These are phyloP conservation scores for Gallirallus australis DNA, from an alignment of 2,797 vertebrate genomes.

Conservation along the genomic window DNA sequence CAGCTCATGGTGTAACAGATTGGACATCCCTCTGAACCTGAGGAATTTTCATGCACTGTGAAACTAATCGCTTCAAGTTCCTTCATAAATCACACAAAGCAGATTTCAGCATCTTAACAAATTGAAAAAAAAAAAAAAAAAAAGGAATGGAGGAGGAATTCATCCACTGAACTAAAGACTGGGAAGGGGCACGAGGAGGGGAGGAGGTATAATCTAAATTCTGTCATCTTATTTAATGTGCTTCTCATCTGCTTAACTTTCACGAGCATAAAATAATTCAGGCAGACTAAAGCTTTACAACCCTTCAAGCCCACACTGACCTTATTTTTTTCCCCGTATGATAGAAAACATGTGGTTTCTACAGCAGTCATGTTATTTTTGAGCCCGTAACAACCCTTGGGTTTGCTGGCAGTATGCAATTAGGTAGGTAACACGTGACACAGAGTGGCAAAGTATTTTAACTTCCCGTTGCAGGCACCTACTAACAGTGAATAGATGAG, in stretches of 20 bases:
- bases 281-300: slow-evolving; percentile 72
- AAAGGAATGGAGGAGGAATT: slow-evolving; percentile 9
- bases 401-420: background rate
- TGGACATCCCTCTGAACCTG: slow-evolving; percentile 83
- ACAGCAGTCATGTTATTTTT: slow-evolving; percentile 52
- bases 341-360: slow-evolving; percentile 60
- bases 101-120: slow-evolving; percentile 84
- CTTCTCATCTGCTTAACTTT: slow-evolving; percentile 81
- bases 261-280: slow-evolving; percentile 79
- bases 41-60: slow-evolving; percentile 86
- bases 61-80: slow-evolving; percentile 88
- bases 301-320: slow-evolving; percentile 67
- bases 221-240: slow-evolving; percentile 78
- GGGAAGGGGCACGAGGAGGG: slow-evolving; percentile 4
- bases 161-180: slow-evolving; percentile 52
- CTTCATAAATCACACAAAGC: slow-evolving; percentile 87
- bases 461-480: background rate
- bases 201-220: slow-evolving; percentile 72
- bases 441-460: background rate
- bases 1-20: slow-evolving; percentile 81
- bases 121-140: slow-evolving; percentile 66
- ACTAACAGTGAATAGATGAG: background rate
- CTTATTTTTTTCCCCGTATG: slow-evolving; percentile 57
- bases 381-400: slow-evolving; percentile 23
- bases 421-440: background rate